Percentiles rank a stretch among this genome's conserved stretches.
These are phyloP conservation scores for Scolopax mira DNA, from an alignment of 2,113 vertebrate genomes.

Conservation along the genomic window DNA sequence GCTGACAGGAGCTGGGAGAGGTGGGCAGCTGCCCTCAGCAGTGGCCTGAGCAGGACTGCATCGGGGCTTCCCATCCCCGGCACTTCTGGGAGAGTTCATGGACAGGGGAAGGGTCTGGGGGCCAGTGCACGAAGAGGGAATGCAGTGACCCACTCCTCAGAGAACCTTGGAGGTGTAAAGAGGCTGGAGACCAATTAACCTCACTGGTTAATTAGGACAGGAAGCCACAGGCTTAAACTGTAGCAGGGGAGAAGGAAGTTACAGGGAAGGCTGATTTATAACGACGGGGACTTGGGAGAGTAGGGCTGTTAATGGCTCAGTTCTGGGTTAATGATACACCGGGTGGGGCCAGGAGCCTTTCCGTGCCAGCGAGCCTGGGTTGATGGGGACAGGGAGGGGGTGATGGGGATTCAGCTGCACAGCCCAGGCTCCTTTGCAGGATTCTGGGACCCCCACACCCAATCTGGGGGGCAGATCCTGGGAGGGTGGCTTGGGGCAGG, in stretches of 20 bases:
- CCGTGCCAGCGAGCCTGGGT: background rate
- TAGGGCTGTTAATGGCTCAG: background rate
- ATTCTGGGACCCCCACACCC: background rate
- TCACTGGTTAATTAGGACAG: slow-evolving; percentile 53
- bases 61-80: background rate
- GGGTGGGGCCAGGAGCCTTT: background rate
- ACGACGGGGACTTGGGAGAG: background rate
- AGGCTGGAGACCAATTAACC: slow-evolving; percentile 30
- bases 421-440: background rate
- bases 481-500: background rate
- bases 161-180: background rate
- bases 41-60: background rate
- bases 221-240: slow-evolving; percentile 35
- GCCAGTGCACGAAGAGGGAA: background rate
- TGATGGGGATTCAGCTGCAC: background rate
- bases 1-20: background rate
- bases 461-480: background rate
- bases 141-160: background rate
- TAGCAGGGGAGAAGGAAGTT: slow-evolving; percentile 49
- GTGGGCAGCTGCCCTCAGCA: background rate
- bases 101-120: background rate
- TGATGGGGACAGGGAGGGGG: background rate
- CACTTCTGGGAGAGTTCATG: background rate
- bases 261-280: slow-evolving; percentile 19
- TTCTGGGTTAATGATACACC: slow-evolving; percentile 49